Base-by-base conservation (phyloP, 2,797 vertebrate genomes). In the Diglossa cyanea region DNA sequence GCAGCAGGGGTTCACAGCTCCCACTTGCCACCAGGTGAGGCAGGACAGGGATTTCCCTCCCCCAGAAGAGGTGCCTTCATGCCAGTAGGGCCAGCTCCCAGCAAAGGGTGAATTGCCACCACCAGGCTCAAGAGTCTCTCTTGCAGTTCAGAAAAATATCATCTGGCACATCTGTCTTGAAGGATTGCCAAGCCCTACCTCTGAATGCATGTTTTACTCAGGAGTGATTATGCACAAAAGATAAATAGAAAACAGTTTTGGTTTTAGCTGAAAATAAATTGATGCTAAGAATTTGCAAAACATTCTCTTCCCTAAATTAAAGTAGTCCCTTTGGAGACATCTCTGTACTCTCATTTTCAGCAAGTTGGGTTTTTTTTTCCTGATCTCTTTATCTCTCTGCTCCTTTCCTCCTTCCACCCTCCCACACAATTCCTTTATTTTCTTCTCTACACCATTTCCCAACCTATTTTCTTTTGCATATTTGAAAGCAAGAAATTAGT, bases 361-460 rank as follows among this genome's bases (percentile, higher is more conserved):
- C 30, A 86, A 54, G 20, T 54, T 74, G 25, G 13, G 2, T 6
- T 35, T 44, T 57, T 51, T 28, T 75, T 67, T 33, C 35, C 54
- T 4, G 5, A 45, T 90, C 75, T 90, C 33, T 66, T 53, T 84
- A 45, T 92, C n/a, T 80, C 51, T 81, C 51, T 91, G 39, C 47
- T 93, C 37, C 65, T 48, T 78, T 80, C 58, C 47, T 86, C 58
- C 76, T 44, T 86, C 68, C 51, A 68, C 47, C 71, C 62, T 89
- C 93, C 87, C 51, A 88, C 90, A 73, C 28, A 77, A 90, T 70
- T 73, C 33, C 65, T 90, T 77, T 90, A 25, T 96, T 93, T 93
- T 88, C 65, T 83, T 75, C 75, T 66, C 47, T 88, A 11, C 47
- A 39, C 31, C 9, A 6, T 66, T 90, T 92, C 79, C 50, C 54